Evolutionary conservation across 2,113 vertebrate species (phyloP).

Genomic region (human (Homo sapiens)): DNA sequence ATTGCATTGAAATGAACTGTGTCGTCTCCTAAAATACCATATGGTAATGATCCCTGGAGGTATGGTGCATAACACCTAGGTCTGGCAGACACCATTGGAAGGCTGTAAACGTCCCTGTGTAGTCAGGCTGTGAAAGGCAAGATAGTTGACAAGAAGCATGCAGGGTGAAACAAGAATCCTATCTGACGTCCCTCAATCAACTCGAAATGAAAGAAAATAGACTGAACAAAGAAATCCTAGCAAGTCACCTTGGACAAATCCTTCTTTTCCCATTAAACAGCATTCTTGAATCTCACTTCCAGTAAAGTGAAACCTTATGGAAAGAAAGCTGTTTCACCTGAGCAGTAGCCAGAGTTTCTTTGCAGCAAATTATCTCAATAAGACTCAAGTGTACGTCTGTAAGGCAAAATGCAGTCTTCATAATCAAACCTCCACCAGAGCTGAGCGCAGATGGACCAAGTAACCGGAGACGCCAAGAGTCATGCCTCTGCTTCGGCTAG

Average conservation of each 20-base stretch:
- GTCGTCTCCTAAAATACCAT: conserved; percentile 88
- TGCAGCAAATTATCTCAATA: conserved; percentile 63
- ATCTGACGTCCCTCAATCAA: conserved; percentile 67
- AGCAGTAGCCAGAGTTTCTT: conserved; percentile 71
- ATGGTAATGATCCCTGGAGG: conserved; percentile 84
- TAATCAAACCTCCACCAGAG: conserved; percentile 64
- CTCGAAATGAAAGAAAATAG: conserved; percentile 72
- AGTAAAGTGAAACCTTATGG: conserved; percentile 71
- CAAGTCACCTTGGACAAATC: conserved; percentile 64
- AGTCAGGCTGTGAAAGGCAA: conserved; percentile 77
- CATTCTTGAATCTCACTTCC: conserved; percentile 74
- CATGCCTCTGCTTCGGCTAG: conserved; percentile 61
- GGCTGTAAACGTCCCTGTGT: conserved; percentile 79
- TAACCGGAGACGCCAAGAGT: conserved; percentile 61
- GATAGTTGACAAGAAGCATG: conserved; percentile 78
- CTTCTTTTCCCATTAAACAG: conserved; percentile 67
- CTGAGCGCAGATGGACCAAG: conserved; percentile 65
- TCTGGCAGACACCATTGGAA: conserved; percentile 81
- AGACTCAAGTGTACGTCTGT: conserved; percentile 69
- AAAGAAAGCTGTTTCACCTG: conserved; percentile 71
- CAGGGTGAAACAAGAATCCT: conserved; percentile 72
- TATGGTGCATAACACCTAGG: conserved; percentile 83
- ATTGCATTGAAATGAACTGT: conserved; percentile 89
- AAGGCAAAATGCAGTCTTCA: conserved; percentile 73
- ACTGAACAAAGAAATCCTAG: conserved; percentile 60